Percentiles rank a stretch among this genome's conserved stretches.
Conservation (phyloP, 2,113 vertebrate species). For the Bubo blakistoni region DNA sequence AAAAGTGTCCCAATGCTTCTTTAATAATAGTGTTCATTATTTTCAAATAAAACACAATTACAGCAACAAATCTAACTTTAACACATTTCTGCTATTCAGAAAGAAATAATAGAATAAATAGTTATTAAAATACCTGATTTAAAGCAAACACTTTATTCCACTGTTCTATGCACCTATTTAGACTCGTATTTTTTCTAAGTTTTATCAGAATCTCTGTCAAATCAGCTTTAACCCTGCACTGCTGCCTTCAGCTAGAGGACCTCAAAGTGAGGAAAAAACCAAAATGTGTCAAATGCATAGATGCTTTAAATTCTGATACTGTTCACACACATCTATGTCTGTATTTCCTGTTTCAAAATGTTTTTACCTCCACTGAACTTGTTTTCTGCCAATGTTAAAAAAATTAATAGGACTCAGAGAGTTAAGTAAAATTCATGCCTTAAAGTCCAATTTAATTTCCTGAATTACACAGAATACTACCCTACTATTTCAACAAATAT, state of each 20-base stretch:
- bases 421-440: neutral
- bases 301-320: neutral
- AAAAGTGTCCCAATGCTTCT: neutral
- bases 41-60: neutral
- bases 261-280: neutral
- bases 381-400: neutral
- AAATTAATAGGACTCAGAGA: neutral
- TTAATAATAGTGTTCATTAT: neutral
- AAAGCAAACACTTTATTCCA: neutral
- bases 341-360: neutral
- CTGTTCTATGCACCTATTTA: neutral
- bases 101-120: neutral
- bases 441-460: neutral
- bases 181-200: neutral
- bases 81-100: neutral
- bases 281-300: neutral
- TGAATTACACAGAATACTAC: neutral
- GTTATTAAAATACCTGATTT: neutral
- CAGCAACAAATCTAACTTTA: neutral
- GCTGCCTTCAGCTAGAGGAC: neutral
- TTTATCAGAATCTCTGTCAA: neutral
- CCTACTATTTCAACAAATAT: neutral
- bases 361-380: neutral
- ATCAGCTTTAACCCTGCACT: neutral
- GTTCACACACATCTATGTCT: neutral